Conservation (phyloP, 2,797 vertebrate species). For the Liparis tanakae region DNA sequence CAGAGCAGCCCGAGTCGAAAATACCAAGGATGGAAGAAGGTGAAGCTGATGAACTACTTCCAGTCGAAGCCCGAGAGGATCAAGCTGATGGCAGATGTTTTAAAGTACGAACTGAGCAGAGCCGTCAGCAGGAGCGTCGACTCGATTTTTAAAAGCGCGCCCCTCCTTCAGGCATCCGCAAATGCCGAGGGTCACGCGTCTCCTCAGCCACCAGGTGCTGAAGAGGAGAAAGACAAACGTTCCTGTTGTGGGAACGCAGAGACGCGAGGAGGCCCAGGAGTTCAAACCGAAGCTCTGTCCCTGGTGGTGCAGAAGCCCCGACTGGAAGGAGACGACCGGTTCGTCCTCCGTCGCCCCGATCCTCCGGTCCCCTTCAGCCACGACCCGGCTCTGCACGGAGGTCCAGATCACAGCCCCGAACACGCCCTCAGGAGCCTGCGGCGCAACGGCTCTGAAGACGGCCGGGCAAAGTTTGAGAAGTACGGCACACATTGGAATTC, state of each 20-base stretch:
- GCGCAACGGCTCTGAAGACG: slow-evolving; percentile 34
- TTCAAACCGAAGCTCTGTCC: slow-evolving; percentile 73
- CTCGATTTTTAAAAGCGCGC: slow-evolving; percentile 82
- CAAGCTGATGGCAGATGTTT: slow-evolving; percentile 78
- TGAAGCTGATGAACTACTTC: slow-evolving; percentile 37
- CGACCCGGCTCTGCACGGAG: slow-evolving; percentile 46
- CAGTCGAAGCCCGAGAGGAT: slow-evolving; percentile 62
- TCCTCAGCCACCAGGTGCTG: slow-evolving; percentile 6
- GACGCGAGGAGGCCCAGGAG: slow-evolving; percentile 33
- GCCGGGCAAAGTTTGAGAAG: slow-evolving; percentile 46
- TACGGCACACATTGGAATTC: slow-evolving; percentile 70
- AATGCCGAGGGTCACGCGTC: not conserved
- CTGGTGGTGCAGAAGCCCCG: slow-evolving; percentile 67
- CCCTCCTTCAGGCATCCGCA: slow-evolving; percentile 60
- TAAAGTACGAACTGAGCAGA: slow-evolving; percentile 84
- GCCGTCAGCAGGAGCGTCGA: slow-evolving; percentile 85
- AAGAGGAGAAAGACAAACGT: slow-evolving; percentile 21
- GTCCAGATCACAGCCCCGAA: slow-evolving; percentile 38
- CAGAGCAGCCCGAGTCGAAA: slow-evolving; percentile 23
- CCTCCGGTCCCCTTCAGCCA: slow-evolving; percentile 24
- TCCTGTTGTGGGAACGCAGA: slow-evolving; percentile 34
- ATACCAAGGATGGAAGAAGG: slow-evolving; percentile 58
- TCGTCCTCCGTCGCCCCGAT: slow-evolving; percentile 42
- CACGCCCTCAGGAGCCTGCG: slow-evolving; percentile 27
- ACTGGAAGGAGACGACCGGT: slow-evolving; percentile 32